Evolutionary conservation across 30 jellyfish, hydroid and myxozoan species (phyloP).

Genomic region (Mastigias papua): DNA sequence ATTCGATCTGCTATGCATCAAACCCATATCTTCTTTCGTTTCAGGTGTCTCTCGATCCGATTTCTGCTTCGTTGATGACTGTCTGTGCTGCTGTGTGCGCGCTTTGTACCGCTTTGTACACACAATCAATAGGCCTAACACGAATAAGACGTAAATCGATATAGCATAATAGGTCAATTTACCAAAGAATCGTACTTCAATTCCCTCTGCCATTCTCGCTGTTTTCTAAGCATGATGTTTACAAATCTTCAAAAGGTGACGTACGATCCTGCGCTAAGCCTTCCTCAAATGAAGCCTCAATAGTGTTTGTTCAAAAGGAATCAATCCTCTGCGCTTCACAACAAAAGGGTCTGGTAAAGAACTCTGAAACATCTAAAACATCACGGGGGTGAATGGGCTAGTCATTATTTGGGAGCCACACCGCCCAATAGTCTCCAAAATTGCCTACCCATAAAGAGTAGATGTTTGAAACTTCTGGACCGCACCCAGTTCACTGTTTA

Average conservation of each 20-base stretch:
- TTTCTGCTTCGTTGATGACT: neutral
- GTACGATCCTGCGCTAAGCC: conserved; percentile 39
- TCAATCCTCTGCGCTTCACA: conserved; percentile 11
- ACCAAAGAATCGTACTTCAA: conserved; percentile 75
- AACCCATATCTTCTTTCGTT: conserved; percentile 32
- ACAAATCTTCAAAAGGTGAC: conserved; percentile 42
- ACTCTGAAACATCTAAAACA: too few relatives aligned
- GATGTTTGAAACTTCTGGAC: too few relatives aligned
- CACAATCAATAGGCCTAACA: conserved; percentile 76
- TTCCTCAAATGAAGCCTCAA: conserved; percentile 38
- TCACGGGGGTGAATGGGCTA: too few relatives aligned
- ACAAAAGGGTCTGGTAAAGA: conserved; percentile 32
- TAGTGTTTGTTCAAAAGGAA: conserved; percentile 27
- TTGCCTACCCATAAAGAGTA: too few relatives aligned
- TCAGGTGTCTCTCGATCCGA: neutral
- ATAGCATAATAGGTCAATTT: conserved; percentile 80
- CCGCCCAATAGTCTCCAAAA: too few relatives aligned
- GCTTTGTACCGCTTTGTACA: conserved; percentile 77
- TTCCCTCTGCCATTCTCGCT: conserved; percentile 82
- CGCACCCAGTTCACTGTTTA: too few relatives aligned
- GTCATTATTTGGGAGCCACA: too few relatives aligned
- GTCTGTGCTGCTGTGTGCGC: conserved; percentile 29
- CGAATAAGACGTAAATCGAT: conserved; percentile 70
- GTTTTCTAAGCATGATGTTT: conserved; percentile 63
- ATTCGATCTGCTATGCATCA: conserved; percentile 44